A percentile compares a stretch with the other conserved stretches of the same genome.
These are phyloP conservation scores for Helleia helle DNA, from an alignment of 2,888 invertebrate genomes.

Conservation along the genomic window DNA sequence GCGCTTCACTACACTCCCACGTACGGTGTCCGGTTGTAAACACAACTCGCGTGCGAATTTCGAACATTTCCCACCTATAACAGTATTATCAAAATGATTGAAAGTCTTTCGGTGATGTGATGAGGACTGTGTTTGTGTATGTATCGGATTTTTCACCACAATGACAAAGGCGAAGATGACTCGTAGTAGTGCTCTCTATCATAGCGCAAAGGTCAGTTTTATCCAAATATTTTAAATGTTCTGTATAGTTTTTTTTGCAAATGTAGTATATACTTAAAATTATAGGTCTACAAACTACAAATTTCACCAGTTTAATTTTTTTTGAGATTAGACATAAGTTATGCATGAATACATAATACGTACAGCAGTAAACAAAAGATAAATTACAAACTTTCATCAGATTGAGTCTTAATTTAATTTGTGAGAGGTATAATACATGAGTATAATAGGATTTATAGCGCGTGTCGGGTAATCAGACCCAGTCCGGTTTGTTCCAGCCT, in stretches of 20 bases:
- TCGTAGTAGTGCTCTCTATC: constrained; percentile 78
- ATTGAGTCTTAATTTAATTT: not conserved
- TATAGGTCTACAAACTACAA: too few species aligned
- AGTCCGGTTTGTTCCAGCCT: constrained; percentile 37
- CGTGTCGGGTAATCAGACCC: constrained; percentile 34
- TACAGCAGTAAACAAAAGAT: constrained; percentile 3
- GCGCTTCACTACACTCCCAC: constrained; percentile 60
- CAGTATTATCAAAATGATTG: constrained; percentile 43
- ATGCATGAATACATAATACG: not conserved
- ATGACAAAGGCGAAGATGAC: constrained; percentile 76
- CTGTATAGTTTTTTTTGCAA: not conserved
- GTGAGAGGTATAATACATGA: constrained; percentile 1
- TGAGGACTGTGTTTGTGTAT: constrained; percentile 47
- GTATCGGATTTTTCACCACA: constrained; percentile 35
- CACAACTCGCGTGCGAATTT: constrained; percentile 46
- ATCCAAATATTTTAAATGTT: not conserved
- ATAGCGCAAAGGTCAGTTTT: constrained; percentile 81
- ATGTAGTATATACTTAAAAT: too few species aligned
- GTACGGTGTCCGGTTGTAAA: constrained; percentile 60
- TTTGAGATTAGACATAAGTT: too few species aligned
- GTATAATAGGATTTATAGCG: constrained; percentile 13
- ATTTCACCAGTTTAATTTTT: too few species aligned
- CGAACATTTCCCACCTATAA: constrained; percentile 39
- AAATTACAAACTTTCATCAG: not conserved
- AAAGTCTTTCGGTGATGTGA: constrained; percentile 44